Evolutionary conservation across 1,140 invertebrate genomes (phyloP), one percentile per base, ranked within the genome.

Genomic region (Bombus affinis): DNA sequence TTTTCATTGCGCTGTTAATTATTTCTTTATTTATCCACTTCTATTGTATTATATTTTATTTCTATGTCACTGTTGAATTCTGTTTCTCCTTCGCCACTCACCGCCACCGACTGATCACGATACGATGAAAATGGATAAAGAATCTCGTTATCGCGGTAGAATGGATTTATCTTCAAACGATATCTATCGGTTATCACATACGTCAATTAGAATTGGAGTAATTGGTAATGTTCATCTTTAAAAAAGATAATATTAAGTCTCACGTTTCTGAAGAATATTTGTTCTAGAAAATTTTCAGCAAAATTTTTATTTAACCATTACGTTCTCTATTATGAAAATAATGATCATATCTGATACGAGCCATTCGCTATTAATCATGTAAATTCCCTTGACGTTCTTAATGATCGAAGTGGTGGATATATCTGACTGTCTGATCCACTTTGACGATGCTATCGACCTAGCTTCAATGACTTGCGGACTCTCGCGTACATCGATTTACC

Each of bases 171-270:
- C 83, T 37, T 35, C 1, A 2, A 18, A 39, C 25, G 76, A 82
- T 88, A 88, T 79, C 74, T 62, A 62, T 62, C 59, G 2, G 57
- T 12, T 89, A 88, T 86, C 88, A 62, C 25, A 70, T 39, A n/a
- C 13, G 15, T 68, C 68, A 81, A 88, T 89, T 88, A 47, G 68
- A 2, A 77, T 15, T 35, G 18, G 8, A 39, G 28, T 70, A 3
- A 39, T 25, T 37, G 22, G 35, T 70, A 39, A 37, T 47, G 22
- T 37, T 3, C 22, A 28, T 70, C 25, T 25, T 37, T 15, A 1
- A 10, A 35, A 9, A 22, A 53, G 47, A 35, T 28, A 5, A 62
- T n/a, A n/a, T 2, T 13, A 0, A 4, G 3, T 12, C 28, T n/a
- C 28, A 3, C 4, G 59, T 62, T 62, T 62, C 12, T 62, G 28